Evolutionary conservation across 2,888 invertebrate genomes (phyloP).

Genomic region (Caenorhabditis japonica): DNA sequence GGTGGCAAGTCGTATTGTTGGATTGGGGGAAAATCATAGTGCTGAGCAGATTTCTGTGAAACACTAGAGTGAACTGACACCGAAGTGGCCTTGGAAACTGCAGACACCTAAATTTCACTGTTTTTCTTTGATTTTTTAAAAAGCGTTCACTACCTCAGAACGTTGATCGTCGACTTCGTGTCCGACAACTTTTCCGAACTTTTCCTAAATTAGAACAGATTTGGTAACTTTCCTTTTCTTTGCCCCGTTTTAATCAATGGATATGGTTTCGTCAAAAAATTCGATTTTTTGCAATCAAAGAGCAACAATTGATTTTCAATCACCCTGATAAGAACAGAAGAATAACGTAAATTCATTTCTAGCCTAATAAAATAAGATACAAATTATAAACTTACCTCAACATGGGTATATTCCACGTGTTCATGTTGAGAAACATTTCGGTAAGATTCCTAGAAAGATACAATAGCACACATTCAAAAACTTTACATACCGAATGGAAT

Average conservation of each 20-base stretch:
- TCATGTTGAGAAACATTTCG: conserved; percentile 27
- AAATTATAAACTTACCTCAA: conserved; percentile 25
- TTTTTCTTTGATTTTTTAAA: background rate
- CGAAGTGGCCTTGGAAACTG: conserved; percentile 56
- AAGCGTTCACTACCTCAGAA: conserved; percentile 23
- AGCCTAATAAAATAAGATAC: conserved; percentile 1
- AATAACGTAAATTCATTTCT: background rate
- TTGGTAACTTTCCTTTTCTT: background rate
- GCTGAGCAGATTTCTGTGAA: conserved; percentile 56
- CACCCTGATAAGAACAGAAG: conserved; percentile 29
- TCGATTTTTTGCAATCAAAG: conserved; percentile 7
- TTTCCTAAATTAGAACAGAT: conserved; percentile 29
- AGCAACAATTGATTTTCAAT: conserved; percentile 43
- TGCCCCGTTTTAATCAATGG: background rate
- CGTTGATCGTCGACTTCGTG: conserved; percentile 35
- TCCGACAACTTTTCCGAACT: conserved; percentile 31
- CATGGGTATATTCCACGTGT: conserved; percentile 28
- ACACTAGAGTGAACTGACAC: conserved; percentile 63
- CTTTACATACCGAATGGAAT: conserved; percentile 16
- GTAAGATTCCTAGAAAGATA: conserved; percentile 23
- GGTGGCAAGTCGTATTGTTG: conserved; percentile 45
- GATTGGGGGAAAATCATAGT: conserved; percentile 46
- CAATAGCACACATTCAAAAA: background rate
- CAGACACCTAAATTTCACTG: conserved; percentile 31
- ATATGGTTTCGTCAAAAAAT: background rate